phyloP scores from a whole-genome alignment of 2,113 vertebrate genomes.

The Aspidoscelis tigris region DNA sequence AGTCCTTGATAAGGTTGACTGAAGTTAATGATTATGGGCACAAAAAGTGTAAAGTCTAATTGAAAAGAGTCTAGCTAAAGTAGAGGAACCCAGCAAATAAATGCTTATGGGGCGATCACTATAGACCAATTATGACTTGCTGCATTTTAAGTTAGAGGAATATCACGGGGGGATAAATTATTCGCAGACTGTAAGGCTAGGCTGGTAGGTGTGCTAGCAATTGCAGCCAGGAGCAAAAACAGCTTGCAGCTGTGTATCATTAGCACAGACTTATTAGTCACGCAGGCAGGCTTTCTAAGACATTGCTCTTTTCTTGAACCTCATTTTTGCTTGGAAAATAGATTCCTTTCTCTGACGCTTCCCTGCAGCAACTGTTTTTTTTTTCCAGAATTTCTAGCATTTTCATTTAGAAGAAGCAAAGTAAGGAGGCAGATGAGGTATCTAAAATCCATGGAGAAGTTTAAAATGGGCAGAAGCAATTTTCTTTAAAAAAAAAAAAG shows the following conservation, averaged over 20 bases:
- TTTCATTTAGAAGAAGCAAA: not conserved
- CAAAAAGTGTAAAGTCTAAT: not conserved
- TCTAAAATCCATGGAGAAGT: not conserved
- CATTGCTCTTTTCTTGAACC: not conserved
- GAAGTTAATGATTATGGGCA: not conserved
- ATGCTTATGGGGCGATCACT: not conserved
- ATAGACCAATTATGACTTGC: not conserved
- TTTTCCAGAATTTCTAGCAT: not conserved
- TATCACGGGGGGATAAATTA: not conserved
- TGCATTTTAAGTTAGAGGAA: not conserved
- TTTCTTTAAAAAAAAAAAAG: not conserved
- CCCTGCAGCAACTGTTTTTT: not conserved
- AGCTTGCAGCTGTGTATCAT: slow-evolving; percentile 5
- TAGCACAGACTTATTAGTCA: not conserved
- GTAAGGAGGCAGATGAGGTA: not conserved
- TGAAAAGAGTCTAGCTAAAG: not conserved
- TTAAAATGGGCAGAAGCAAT: not conserved
- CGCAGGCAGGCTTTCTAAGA: slow-evolving; percentile 10
- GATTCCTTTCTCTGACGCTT: not conserved
- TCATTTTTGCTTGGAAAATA: not conserved
- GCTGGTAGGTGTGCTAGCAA: not conserved
- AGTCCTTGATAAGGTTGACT: not conserved
- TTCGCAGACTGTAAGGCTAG: not conserved
- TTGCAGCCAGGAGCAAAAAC: not conserved
- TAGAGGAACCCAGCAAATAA: not conserved